Evolutionary conservation across 2,888 invertebrate species (phyloP).

Genomic region (Phanerotoma sp.): DNA sequence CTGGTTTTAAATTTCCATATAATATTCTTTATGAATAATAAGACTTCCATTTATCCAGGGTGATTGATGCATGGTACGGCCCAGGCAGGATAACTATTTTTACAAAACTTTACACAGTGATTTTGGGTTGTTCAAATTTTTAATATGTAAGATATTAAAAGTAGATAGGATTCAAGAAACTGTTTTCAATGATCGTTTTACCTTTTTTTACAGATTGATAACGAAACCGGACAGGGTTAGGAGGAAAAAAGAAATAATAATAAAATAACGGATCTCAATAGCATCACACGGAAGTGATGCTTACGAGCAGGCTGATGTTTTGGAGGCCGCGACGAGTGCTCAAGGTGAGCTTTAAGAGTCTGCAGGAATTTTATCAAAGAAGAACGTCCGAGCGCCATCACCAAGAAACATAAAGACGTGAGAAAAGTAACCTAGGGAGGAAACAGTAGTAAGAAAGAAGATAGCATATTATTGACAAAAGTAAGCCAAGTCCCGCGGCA

Average conservation of each 20-base stretch:
- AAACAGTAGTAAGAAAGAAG: conserved; percentile 6
- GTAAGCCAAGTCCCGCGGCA: conserved; percentile 8
- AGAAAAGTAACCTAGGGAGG: conserved; percentile 1
- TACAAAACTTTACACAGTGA: no score
- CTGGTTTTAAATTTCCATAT: no score
- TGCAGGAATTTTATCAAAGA: conserved; percentile 24
- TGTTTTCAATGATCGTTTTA: no score
- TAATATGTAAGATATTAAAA: no score
- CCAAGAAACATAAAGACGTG: conserved; percentile 6
- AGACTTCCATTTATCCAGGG: no score
- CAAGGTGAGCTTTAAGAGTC: conserved; percentile 2
- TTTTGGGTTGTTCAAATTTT: no score
- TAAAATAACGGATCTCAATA: conserved; percentile 1
- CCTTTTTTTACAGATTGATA: no score
- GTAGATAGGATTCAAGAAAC: no score
- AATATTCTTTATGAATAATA: no score
- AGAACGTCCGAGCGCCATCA: conserved; percentile 37
- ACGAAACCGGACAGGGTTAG: neutral
- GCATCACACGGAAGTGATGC: conserved; percentile 14
- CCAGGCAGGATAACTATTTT: no score
- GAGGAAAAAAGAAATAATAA: neutral
- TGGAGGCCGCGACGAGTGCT: conserved; percentile 6
- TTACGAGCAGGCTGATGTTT: conserved; percentile 9
- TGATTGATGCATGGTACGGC: no score
- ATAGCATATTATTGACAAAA: neutral